These are phyloP conservation scores for Dryomyza anilis DNA, from an alignment of 2,888 invertebrate species.

Conservation along the genomic window DNA sequence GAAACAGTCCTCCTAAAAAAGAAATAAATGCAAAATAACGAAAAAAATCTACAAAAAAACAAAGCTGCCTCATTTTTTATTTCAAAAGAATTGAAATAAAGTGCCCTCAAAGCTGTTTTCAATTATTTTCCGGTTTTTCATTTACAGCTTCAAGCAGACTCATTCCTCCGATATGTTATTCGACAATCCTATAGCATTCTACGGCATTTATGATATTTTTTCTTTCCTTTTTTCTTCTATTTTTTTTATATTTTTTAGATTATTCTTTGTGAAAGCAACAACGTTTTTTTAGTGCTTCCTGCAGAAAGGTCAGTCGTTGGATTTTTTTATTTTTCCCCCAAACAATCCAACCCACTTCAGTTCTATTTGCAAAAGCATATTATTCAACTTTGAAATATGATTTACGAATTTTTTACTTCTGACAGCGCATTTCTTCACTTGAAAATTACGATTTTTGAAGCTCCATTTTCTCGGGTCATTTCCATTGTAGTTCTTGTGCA, in stretches of 20 bases:
- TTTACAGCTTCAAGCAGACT: not conserved
- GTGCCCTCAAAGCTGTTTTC: slow-evolving; percentile 16
- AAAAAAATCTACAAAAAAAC: not conserved
- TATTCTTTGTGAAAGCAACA: not conserved
- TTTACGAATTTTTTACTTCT: slow-evolving; percentile 38
- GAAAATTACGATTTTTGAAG: slow-evolving; percentile 28
- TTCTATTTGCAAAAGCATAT: slow-evolving; percentile 8
- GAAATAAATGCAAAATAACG: not conserved
- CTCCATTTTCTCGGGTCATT: slow-evolving; percentile 9
- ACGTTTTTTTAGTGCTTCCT: slow-evolving; percentile 22
- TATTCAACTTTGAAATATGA: slow-evolving; percentile 36
- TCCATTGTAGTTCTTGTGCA: not conserved
- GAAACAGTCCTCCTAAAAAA: not conserved
- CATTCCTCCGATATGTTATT: slow-evolving; percentile 1
- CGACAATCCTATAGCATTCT: too few species aligned
- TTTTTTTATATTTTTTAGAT: not conserved
- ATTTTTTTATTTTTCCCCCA: too few species aligned
- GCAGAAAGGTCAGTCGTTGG: slow-evolving; percentile 7
- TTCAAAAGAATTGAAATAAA: slow-evolving; percentile 2
- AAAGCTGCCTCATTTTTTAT: not conserved
- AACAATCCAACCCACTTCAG: too few species aligned
- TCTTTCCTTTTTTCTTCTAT: not conserved
- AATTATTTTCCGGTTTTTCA: slow-evolving; percentile 29
- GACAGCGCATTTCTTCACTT: slow-evolving; percentile 35
- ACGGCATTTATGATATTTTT: not conserved